phyloP scores from a whole-genome alignment of 2,888 invertebrate genomes.

The Drosophila planitibia region DNA sequence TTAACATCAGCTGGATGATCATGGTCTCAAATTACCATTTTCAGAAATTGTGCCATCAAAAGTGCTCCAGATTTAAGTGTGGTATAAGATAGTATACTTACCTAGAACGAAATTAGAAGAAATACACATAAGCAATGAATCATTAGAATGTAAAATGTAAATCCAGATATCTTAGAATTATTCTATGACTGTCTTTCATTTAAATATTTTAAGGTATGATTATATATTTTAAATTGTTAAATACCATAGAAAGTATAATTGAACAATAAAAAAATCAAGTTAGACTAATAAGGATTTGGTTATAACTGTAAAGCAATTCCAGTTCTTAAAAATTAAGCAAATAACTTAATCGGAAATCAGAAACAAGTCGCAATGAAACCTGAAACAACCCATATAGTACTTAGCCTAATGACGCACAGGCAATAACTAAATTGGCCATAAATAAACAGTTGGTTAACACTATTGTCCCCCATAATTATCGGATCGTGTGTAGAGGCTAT shows the following conservation, averaged over 20 bases:
- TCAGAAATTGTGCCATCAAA: slow-evolving; percentile 17
- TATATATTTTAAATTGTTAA: background rate
- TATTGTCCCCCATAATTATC: slow-evolving; percentile 39
- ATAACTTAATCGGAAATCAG: slow-evolving; percentile 6
- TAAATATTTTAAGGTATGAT: background rate
- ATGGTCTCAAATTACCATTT: slow-evolving; percentile 29
- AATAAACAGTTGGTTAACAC: slow-evolving; percentile 35
- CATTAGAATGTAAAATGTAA: background rate
- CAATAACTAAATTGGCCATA: slow-evolving; percentile 13
- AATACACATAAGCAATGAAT: background rate
- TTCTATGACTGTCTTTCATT: background rate
- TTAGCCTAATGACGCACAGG: slow-evolving; percentile 25
- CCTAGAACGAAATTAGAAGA: slow-evolving; percentile 52
- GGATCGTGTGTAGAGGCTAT: slow-evolving; percentile 41
- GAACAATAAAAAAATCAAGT: background rate
- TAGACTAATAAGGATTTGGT: background rate
- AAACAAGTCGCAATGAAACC: slow-evolving; percentile 2
- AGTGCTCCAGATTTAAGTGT: slow-evolving; percentile 35
- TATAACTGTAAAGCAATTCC: background rate
- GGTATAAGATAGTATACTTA: slow-evolving; percentile 43
- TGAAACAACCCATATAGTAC: background rate
- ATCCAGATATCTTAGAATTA: background rate
- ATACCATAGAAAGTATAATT: background rate
- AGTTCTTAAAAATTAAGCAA: background rate
- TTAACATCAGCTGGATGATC: background rate